Base-by-base conservation (phyloP, 2,888 invertebrate species). In the Suillia variegata region DNA sequence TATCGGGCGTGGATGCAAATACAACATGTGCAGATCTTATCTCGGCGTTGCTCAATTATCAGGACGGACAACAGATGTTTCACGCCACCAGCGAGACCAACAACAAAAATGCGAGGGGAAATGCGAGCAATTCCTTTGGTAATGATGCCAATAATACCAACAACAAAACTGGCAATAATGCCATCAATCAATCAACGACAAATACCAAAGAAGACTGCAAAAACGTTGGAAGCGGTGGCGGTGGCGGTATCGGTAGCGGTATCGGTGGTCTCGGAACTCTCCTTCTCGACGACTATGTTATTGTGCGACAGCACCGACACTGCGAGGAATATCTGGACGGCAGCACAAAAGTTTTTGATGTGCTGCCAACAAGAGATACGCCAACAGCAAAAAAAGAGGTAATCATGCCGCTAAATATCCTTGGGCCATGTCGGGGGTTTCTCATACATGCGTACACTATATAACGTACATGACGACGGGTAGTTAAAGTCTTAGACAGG, bases 11-110 rank as follows among this genome's bases (percentile, higher is more conserved):
- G 53, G 86, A 88, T 54, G 84, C 88, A 10, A 87, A 88, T 67
- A 93, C 93, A 33, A 92, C 92, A 3, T 93, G 92, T 76, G 87
- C 88, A 49, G 92, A 93, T 80, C 87, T 93, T 70, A 88, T 93
- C 58, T 84, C 87, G 66, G 92, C 91, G 0, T 80, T 93, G 57
- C 85, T 92, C 50, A 83, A 84, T 62, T 85, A 85, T 66, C 84
- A 85, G 67, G 83, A 69, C 69, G 58, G 56, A 56, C 68, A 65
- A 47, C 56, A 59, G 49, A 10, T 58, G 38, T 24, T 48, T 34
- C 6, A 31, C 33, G 33, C 15, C 56, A 22, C 53, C 64, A 50
- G 15, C 75, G 80, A 81, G 78, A 45, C 50, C 31, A 47, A 17
- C 1, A 12, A 17, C 20, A 2, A 18, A 22, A 26, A 20, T 17